Conservation (phyloP, 2,888 invertebrate species). For the Dyspetes luteomarginatus region DNA sequence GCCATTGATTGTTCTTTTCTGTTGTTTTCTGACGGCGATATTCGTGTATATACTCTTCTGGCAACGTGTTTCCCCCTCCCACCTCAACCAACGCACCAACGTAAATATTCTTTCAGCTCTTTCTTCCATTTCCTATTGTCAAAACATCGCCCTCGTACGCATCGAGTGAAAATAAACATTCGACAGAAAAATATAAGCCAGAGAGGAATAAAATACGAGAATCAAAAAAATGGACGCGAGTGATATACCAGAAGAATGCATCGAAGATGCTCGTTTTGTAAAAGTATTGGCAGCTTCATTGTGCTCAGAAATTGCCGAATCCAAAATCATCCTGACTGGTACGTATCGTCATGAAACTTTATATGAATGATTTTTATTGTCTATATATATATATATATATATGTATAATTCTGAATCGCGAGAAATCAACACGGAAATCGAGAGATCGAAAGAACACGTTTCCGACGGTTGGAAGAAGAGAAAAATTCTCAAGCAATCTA, state of each 20-base stretch:
- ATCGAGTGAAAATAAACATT: no score
- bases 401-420: no score
- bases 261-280: conserved; percentile 54
- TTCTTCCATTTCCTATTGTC: no score
- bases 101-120: no score
- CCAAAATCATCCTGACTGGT: conserved; percentile 37
- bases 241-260: conserved; percentile 51
- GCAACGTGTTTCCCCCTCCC: no score
- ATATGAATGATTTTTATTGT: not conserved
- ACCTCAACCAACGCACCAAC: no score
- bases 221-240: conserved; percentile 30
- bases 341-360: conserved; percentile 6
- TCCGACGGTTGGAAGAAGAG: conserved; percentile 39
- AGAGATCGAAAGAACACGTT: conserved; percentile 30
- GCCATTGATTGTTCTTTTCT: no score
- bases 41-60: no score
- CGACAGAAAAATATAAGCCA: not conserved
- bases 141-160: no score
- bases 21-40: no score
- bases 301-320: conserved; percentile 50
- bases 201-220: not conserved
- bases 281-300: conserved; percentile 57
- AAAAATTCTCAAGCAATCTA: conserved; percentile 49
- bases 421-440: conserved; percentile 46
- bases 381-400: not conserved